Evolutionary conservation across 2,113 vertebrate species (phyloP).

Genomic region (Pelodiscus sinensis): DNA sequence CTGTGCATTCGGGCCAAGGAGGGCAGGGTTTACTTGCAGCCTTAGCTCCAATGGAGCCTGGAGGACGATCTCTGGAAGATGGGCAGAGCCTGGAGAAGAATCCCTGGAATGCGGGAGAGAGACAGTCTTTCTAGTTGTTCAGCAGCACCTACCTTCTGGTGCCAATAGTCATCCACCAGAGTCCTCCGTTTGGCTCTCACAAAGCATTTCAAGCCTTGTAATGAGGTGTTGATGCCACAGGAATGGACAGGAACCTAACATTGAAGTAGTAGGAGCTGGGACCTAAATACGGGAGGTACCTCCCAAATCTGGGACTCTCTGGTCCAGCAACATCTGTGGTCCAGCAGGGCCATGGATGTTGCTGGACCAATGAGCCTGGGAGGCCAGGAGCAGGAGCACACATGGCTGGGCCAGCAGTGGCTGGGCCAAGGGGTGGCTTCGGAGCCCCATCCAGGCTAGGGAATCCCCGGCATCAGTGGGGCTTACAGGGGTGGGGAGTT

Average conservation of each 20-base stretch:
- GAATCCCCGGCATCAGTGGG: too few species aligned
- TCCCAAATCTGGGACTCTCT: too few species aligned
- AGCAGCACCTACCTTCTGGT: background rate
- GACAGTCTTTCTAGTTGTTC: background rate
- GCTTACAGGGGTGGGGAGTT: too few species aligned
- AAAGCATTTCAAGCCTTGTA: background rate
- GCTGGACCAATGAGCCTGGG: too few species aligned
- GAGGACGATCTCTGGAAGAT: rapidly evolving
- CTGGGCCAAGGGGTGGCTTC: too few species aligned
- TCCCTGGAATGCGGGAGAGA: background rate
- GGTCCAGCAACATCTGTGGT: too few species aligned
- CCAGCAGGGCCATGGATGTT: too few species aligned
- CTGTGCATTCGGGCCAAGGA: rapidly evolving
- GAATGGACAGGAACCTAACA: background rate
- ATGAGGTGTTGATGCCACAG: background rate
- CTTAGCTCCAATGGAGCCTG: rapidly evolving
- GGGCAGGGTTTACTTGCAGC: background rate
- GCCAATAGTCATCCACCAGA: background rate
- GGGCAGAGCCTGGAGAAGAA: rapidly evolving
- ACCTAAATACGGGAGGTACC: background rate
- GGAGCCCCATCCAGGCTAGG: too few species aligned
- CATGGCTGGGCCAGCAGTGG: too few species aligned
- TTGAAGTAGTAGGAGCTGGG: background rate
- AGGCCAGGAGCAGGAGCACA: too few species aligned
- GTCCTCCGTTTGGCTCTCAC: background rate